A percentile compares a stretch with the other conserved stretches of the same genome.
phyloP scores from a whole-genome alignment of 2,113 vertebrate species.

The Paracyprichromis sp. region DNA sequence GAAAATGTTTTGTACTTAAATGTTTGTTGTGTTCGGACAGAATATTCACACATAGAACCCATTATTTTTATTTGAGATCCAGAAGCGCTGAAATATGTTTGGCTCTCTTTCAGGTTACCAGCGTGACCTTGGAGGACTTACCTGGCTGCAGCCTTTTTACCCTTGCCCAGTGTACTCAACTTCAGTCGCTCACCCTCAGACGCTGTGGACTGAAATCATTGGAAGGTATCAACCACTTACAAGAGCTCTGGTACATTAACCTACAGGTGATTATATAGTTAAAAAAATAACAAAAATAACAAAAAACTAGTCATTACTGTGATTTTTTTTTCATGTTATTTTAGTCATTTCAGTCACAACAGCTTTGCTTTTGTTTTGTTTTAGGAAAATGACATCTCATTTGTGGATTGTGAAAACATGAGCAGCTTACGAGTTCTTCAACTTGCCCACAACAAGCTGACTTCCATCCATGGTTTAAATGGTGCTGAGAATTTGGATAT shows the following conservation, averaged over 20 bases:
- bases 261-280: conserved; percentile 72
- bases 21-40: neutral
- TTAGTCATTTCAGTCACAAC: neutral
- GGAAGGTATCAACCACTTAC: conserved; percentile 73
- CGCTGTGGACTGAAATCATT: conserved; percentile 79
- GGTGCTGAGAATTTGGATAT: conserved; percentile 76
- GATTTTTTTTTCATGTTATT: neutral
- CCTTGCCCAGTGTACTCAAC: conserved; percentile 72
- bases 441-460: conserved; percentile 79
- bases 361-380: neutral
- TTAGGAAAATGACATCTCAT: conserved; percentile 85
- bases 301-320: neutral
- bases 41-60: neutral
- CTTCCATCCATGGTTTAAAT: conserved; percentile 81
- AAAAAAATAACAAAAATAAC: neutral
- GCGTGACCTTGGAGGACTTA: conserved; percentile 77
- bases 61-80: neutral
- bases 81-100: neutral
- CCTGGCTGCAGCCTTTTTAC: conserved; percentile 79
- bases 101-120: conserved; percentile 72
- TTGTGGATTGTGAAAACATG: conserved; percentile 80
- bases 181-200: conserved; percentile 77
- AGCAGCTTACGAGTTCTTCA: conserved; percentile 75
- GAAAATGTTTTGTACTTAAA: neutral
- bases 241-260: conserved; percentile 77